These are phyloP conservation scores for Nephrotoma appendiculata DNA, from an alignment of 2,888 invertebrate species.

Conservation along the genomic window DNA sequence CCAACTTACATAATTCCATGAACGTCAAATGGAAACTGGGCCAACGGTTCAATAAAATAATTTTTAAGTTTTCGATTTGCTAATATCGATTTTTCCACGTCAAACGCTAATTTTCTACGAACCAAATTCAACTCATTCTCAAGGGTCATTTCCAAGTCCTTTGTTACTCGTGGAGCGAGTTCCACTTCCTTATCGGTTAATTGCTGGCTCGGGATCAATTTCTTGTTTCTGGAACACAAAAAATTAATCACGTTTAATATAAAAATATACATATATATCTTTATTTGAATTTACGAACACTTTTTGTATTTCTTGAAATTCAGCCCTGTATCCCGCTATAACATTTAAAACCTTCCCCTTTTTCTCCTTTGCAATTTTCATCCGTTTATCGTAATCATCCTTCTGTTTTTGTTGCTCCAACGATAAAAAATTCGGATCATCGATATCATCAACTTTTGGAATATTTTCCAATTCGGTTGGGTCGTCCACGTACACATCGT, in stretches of 20 bases:
- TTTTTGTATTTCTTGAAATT: constrained; percentile 39
- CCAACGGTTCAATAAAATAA: constrained; percentile 50
- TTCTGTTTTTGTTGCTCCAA: constrained; percentile 53
- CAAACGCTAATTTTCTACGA: constrained; percentile 48
- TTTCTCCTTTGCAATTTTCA: constrained; percentile 45
- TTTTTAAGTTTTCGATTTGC: constrained; percentile 45
- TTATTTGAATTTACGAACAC: neutral
- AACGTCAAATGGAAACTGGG: constrained; percentile 46
- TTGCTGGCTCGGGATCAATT: constrained; percentile 43
- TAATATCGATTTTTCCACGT: constrained; percentile 52
- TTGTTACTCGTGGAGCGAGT: constrained; percentile 50
- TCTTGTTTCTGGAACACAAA: constrained; percentile 34
- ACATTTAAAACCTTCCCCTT: constrained; percentile 42
- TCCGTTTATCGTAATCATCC: constrained; percentile 46
- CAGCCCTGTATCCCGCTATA: constrained; percentile 38
- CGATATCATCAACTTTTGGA: constrained; percentile 19
- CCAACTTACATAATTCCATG: constrained; percentile 38
- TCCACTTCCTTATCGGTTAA: constrained; percentile 44
- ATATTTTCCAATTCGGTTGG: neutral
- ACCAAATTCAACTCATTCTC: constrained; percentile 47
- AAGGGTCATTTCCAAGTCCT: constrained; percentile 43
- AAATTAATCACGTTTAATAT: constrained; percentile 12
- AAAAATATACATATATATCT: neutral
- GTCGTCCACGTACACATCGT: neutral
- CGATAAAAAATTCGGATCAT: constrained; percentile 22